Base-by-base conservation (phyloP, 2,113 vertebrate genomes). In the Neolamprologus brichardi region DNA sequence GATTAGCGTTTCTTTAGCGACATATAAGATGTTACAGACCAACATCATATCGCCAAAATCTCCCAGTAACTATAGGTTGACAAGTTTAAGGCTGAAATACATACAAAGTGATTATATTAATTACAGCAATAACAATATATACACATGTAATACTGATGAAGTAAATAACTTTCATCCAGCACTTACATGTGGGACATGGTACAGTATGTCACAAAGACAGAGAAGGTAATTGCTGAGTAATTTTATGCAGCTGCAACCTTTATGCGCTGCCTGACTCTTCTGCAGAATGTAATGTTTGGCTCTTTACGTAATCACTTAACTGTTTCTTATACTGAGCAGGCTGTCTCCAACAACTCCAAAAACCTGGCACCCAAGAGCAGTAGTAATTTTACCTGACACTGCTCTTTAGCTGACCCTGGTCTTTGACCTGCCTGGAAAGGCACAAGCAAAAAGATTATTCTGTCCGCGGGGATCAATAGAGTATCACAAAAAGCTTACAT, bases 401-500 rank as follows among this genome's bases (percentile, higher is more conserved):
- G 81, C 64, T 91, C 67, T 83, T 77, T 23, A 34, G 23, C 84
- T 75, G 81, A 86, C 82, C 87, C 78, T 72, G 85, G 52, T 84
- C 85, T 88, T 87, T 90, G 89, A 91, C 88, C 88, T 90, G 34
- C 54, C 60, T 28, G 37, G 41, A 89, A 87, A 88, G 34, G 58
- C 72, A 58, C 75, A 84, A 85, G 78, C 78, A 88, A 84, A 87
- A 80, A 72, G 72, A 90, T 83, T 83, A 82, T 89, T 90, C 83
- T 84, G 52, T 23, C 77, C 6, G 10, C 2, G 32, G 62, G 72
- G 75, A 89, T 92, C 89, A 88, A 90, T 88, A 88, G 3, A 80
- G 15, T 75, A 80, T 82, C 81, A 62, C 54, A 91, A 84, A 82
- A 79, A 62, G 79, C 83, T 75, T 81, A 92, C 77, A 79, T 13